phyloP scores from a whole-genome alignment of 2,113 vertebrate genomes.

The Himantopus leucocephalus region DNA sequence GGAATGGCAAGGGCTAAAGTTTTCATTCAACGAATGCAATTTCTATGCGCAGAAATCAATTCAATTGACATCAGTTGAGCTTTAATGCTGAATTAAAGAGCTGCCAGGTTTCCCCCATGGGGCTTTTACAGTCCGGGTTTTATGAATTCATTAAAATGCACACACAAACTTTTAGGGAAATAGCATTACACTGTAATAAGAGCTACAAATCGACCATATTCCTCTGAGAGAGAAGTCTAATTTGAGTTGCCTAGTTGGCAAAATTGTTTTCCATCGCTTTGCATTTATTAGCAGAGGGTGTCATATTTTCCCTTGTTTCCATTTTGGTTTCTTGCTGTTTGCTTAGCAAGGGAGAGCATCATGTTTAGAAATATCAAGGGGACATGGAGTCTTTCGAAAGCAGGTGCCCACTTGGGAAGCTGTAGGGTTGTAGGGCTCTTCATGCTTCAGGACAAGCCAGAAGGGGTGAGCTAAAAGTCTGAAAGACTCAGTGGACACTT shows the following conservation, averaged over 20 bases:
- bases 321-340: slow-evolving; percentile 28
- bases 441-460: not conserved
- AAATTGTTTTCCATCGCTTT: slow-evolving; percentile 71
- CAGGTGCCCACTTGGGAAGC: not conserved
- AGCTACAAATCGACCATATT: slow-evolving; percentile 71
- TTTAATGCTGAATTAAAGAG: slow-evolving; percentile 72
- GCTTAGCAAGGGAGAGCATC: slow-evolving; percentile 20
- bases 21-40: slow-evolving; percentile 63
- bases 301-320: slow-evolving; percentile 48
- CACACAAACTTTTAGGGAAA: slow-evolving; percentile 73
- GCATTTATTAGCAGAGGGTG: slow-evolving; percentile 64
- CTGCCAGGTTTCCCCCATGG: slow-evolving; percentile 59
- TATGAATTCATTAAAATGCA: slow-evolving; percentile 75
- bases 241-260: slow-evolving; percentile 70
- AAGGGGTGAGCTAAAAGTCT: not conserved
- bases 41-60: slow-evolving; percentile 55
- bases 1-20: slow-evolving; percentile 62
- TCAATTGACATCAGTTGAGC: slow-evolving; percentile 65
- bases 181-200: slow-evolving; percentile 67
- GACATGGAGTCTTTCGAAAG: not conserved
- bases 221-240: slow-evolving; percentile 67
- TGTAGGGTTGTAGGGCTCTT: not conserved
- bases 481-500: not conserved
- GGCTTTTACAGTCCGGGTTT: slow-evolving; percentile 68
- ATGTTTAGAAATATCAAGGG: slow-evolving; percentile 4